Evolutionary conservation across 1,140 invertebrate genomes (phyloP), one percentile per base, ranked within the genome.

Genomic region (Hydropsyche tenuis): DNA sequence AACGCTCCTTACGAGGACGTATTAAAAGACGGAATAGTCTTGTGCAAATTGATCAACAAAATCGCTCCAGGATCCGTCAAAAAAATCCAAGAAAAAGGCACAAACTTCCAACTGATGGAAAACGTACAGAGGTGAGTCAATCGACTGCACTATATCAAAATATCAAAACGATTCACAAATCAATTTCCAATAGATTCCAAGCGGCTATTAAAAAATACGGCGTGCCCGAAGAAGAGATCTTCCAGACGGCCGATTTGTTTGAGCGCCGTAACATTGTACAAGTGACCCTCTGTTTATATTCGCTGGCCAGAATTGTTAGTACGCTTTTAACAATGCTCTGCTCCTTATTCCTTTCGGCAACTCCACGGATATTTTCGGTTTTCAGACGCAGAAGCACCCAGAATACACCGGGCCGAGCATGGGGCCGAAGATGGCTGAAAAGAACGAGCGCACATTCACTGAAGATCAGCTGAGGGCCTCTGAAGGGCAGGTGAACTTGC

Each of bases 101-200:
- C 96, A 23, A 97, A 97, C 78, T 99, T 99, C 85, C 96, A 98
- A 79, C 87, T 99, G 76, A 99, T 99, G 96, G 96, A 99, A 85
- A 99, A 99, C 82, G 93, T 99, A 79, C 94, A 97, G 83, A 91
- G 94, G 90, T 60, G 23, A 12, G 22, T 60, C 23, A 60, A 73
- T 72, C 42, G 30, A 27, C 20, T 25, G 14, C 18, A 65, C 42
- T 25, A 27, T 18, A 43, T 23, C n/a, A 42, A 70, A 37, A 45
- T 69, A 5, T 56, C 27, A 7, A 73, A 43, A 53, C 43, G 68
- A 56, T 64, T 75, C 81, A n/a, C 45, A 14, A 56, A 56, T 23
- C 9, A 3, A 22, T 60, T 60, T 60, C 25, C 12, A 82, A 72
- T 78, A 92, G 92, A 85, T 98, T 99, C 87, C 96, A 98, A 87